Percentiles rank a stretch among this genome's conserved stretches.
Evolutionary conservation across 2,113 vertebrate species (phyloP).

Genomic region (Sander vitreus): DNA sequence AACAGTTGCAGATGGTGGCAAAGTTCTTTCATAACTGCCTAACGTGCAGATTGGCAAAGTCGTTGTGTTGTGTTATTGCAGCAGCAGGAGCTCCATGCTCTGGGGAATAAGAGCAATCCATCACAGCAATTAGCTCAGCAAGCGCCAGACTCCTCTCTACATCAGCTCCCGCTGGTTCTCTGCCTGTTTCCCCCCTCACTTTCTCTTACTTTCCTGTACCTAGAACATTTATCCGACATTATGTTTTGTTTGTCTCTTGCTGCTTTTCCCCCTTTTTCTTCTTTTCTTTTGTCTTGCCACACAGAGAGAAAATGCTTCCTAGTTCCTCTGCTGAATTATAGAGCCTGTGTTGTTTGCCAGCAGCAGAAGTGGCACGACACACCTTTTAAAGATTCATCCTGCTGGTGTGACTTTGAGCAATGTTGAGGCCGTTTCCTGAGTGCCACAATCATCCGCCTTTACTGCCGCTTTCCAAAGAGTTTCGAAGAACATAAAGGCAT

Average conservation of each 20-base stretch:
- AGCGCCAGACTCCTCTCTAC: conserved; percentile 20
- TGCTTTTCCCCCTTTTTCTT: not conserved
- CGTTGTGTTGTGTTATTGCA: conserved; percentile 55
- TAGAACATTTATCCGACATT: not conserved
- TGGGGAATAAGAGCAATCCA: conserved; percentile 62
- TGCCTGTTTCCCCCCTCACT: not conserved
- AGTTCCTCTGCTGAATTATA: conserved; percentile 53
- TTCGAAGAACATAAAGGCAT: not conserved
- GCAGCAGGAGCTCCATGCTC: conserved; percentile 41
- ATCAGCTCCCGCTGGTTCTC: conserved; percentile 11
- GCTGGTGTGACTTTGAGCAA: conserved; percentile 33
- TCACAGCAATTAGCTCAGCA: conserved; percentile 67
- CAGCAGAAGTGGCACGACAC: conserved; percentile 45
- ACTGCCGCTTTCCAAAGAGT: conserved; percentile 7
- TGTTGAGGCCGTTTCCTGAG: conserved; percentile 33
- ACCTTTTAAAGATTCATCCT: conserved; percentile 62
- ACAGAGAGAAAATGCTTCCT: not conserved
- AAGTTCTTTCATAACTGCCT: conserved; percentile 53
- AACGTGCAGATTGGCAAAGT: conserved; percentile 55
- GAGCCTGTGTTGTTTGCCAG: conserved; percentile 45
- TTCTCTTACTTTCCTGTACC: not conserved
- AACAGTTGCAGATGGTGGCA: conserved; percentile 30
- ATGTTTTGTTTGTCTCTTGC: conserved; percentile 6
- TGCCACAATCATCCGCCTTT: conserved; percentile 9
- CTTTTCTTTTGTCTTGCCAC: not conserved